Evolutionary conservation across 2,888 invertebrate genomes (phyloP), one percentile per base, ranked within the genome.

Genomic region (Melinaea menophilus): DNA sequence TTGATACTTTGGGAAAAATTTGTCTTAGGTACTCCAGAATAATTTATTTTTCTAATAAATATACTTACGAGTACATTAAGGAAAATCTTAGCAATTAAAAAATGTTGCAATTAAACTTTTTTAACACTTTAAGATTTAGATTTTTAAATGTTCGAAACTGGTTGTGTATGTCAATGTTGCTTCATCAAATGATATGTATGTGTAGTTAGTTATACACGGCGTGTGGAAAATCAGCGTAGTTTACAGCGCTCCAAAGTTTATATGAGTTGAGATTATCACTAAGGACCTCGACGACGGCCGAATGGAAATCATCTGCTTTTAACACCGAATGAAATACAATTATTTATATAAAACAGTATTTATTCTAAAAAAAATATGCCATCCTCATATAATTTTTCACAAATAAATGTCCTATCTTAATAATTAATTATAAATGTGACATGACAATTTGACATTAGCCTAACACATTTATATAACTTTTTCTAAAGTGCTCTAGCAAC

Each of bases 221-320:
- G 96, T 97, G 4, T 97, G 97, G 97, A 90, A 96, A 59, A 92
- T 95, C 22, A 95, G 96, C 69, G 96, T 95, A 0, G 89, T 94
- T 0, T 96, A 96, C 87, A 96, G 96, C 68, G 94, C 94, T 2
- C 97, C 97, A 0, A 95, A 96, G 77, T 95, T 97, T 79, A 93
- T 96, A 71, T 96, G 95, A 91, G 95, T 95, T 71, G 94, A 95
- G 78, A 95, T 95, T 0, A 93, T 95, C 59, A 93, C 93, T 22
- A 93, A 93, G 71, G 84, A 90, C 55, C 86, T 94, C 11, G 90
- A 88, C 33, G 90, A 92, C 56, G 93, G 92, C 22, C 22, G 22
- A 22, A 22, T 22, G 22, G 22, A 22, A 76, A 93, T 93, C 0
- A 94, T 96, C 67, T 96, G 96, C 81, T 93, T 95, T 59, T 91